Percentiles rank a stretch among this genome's conserved stretches.
Conservation (phyloP, 2,888 invertebrate species). For the Cephus spinipes region DNA sequence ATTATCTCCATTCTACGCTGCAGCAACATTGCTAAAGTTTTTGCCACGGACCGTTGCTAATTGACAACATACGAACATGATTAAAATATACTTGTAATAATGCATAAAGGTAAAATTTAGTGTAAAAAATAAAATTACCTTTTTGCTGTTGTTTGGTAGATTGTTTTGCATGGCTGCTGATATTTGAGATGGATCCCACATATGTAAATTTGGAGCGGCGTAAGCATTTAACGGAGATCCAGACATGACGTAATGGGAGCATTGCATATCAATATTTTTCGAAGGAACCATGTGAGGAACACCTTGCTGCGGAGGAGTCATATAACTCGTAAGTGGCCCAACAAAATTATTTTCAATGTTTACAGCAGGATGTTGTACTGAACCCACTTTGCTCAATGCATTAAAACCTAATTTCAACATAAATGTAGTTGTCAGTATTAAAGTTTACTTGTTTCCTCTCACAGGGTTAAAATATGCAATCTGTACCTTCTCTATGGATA, state of each 20-base stretch:
- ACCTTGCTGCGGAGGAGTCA: slow-evolving; percentile 52
- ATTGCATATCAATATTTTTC: slow-evolving; percentile 56
- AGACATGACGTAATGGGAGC: slow-evolving; percentile 59
- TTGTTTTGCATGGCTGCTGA: slow-evolving; percentile 49
- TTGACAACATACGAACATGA: slow-evolving; percentile 17
- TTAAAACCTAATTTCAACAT: slow-evolving; percentile 44
- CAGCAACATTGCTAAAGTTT: slow-evolving; percentile 71
- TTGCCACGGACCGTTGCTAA: slow-evolving; percentile 65
- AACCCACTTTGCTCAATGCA: slow-evolving; percentile 44
- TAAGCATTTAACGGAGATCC: slow-evolving; percentile 52
- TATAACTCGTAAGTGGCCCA: slow-evolving; percentile 55
- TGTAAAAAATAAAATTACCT: slow-evolving; percentile 25
- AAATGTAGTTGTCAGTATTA: not conserved
- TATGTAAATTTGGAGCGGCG: slow-evolving; percentile 49
- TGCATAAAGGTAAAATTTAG: not conserved
- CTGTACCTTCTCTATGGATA: slow-evolving; percentile 49
- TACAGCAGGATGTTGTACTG: slow-evolving; percentile 48
- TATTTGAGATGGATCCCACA: slow-evolving; percentile 58
- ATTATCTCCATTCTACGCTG: slow-evolving; percentile 74
- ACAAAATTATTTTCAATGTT: slow-evolving; percentile 57
- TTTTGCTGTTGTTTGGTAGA: slow-evolving; percentile 50
- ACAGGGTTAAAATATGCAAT: not conserved
- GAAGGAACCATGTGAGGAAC: slow-evolving; percentile 50
- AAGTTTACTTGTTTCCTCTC: not conserved
- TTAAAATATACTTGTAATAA: not conserved